Evolutionary conservation across 2,113 vertebrate species (phyloP).

Genomic region (Rhombomys opimus): DNA sequence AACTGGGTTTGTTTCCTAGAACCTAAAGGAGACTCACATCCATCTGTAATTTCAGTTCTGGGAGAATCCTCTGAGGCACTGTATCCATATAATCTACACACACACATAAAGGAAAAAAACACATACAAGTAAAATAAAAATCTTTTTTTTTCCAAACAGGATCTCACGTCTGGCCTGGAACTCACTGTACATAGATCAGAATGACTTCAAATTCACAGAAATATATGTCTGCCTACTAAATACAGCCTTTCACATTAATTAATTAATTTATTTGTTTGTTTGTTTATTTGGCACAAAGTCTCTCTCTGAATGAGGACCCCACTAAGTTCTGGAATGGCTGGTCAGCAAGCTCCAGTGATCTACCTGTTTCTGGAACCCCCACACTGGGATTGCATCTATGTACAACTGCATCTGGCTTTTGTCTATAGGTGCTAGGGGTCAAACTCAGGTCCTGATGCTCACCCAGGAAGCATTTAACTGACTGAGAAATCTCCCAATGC

Average conservation of each 20-base stretch:
- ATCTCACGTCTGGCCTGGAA: background rate
- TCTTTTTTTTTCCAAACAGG: background rate
- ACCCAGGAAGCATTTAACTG: background rate
- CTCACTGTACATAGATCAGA: background rate
- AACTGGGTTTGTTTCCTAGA: background rate
- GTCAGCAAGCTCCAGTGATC: background rate
- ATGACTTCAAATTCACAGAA: background rate
- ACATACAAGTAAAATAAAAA: background rate
- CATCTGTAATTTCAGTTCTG: background rate
- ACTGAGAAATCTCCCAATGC: background rate
- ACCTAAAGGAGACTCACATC: background rate
- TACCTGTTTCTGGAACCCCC: background rate
- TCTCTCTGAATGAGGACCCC: background rate
- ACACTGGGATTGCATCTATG: background rate
- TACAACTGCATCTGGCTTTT: background rate
- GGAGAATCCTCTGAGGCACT: background rate
- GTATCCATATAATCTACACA: background rate
- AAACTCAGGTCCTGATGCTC: background rate
- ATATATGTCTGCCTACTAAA: background rate
- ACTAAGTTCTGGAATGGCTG: background rate
- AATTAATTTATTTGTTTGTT: background rate
- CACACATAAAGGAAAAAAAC: background rate
- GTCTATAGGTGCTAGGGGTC: background rate
- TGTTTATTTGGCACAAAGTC: background rate
- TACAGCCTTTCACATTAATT: too few species aligned